Conservation (phyloP, 1,140 invertebrate species). For the Drosophila melanica region DNA sequence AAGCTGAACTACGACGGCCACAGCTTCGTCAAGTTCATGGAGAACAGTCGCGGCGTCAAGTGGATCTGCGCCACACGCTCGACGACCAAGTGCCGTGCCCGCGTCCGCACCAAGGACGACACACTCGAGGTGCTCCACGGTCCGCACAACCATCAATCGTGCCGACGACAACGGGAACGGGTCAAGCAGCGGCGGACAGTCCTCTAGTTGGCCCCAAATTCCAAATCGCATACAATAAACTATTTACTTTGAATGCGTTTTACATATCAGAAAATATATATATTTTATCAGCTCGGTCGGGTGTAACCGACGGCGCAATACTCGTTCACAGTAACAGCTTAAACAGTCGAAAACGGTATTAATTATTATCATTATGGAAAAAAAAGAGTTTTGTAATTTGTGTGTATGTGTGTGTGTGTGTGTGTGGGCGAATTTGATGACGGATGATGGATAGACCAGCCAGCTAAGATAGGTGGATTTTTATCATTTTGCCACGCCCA, state of each 20-base stretch:
- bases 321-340: too few species aligned
- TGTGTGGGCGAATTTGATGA: too few species aligned
- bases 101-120: constrained; percentile 64
- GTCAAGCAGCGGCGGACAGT: not conserved
- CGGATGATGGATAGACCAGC: too few species aligned
- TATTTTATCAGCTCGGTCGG: not conserved
- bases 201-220: not conserved
- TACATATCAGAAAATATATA: not conserved
- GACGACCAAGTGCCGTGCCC: constrained; percentile 76
- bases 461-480: too few species aligned
- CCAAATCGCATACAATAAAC: not conserved
- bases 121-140: constrained; percentile 63
- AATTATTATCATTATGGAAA: too few species aligned
- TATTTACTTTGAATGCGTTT: not conserved
- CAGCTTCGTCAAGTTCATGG: constrained; percentile 77
- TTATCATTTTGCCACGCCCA: too few species aligned
- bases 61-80: constrained; percentile 81
- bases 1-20: constrained; percentile 73
- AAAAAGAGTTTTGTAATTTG: too few species aligned
- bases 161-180: not conserved
- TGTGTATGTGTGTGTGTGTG: too few species aligned
- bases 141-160: constrained; percentile 62
- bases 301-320: not conserved
- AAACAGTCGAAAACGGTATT: too few species aligned
- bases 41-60: constrained; percentile 73